Evolutionary conservation across 2,797 vertebrate species (phyloP).

Genomic region (Kryptolebias ocellatus): DNA sequence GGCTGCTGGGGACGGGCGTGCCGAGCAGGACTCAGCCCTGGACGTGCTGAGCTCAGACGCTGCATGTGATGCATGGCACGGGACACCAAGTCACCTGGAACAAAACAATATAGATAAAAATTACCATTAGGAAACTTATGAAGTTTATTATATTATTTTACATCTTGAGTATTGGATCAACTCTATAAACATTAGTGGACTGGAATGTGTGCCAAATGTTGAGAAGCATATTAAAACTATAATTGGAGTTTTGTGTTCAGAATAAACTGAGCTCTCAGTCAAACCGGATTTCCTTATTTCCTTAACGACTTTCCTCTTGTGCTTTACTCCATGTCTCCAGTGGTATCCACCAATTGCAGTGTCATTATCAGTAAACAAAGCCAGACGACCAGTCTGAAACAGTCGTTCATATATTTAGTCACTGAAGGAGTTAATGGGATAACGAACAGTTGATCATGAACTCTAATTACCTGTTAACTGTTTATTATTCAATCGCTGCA

Average conservation of each 20-base stretch:
- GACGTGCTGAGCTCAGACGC: conserved; percentile 87
- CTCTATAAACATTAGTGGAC: not conserved
- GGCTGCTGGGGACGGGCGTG: conserved; percentile 90
- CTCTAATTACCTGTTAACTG: conserved; percentile 49
- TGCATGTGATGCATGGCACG: conserved; percentile 99
- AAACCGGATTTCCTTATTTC: conserved; percentile 50
- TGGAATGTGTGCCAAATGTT: not conserved
- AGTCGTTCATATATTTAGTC: conserved; percentile 62
- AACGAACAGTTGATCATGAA: conserved; percentile 43
- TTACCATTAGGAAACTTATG: not conserved
- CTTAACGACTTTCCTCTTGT: conserved; percentile 39
- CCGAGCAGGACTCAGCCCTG: conserved; percentile 88
- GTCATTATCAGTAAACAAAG: conserved; percentile 64
- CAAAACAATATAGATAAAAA: not conserved
- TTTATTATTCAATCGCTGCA: conserved; percentile 36
- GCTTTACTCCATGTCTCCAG: conserved; percentile 37
- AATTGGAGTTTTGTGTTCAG: conserved; percentile 12
- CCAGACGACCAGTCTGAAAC: conserved; percentile 56
- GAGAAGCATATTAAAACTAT: conserved; percentile 1
- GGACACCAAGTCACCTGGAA: conserved; percentile 93
- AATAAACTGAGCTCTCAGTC: conserved; percentile 30
- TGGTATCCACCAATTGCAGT: conserved; percentile 47
- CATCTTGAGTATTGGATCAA: not conserved
- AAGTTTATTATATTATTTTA: not conserved
- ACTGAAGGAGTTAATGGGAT: conserved; percentile 48